Evolutionary conservation across 1,140 invertebrate species (phyloP).

Genomic region (Cotesia vestalis): DNA sequence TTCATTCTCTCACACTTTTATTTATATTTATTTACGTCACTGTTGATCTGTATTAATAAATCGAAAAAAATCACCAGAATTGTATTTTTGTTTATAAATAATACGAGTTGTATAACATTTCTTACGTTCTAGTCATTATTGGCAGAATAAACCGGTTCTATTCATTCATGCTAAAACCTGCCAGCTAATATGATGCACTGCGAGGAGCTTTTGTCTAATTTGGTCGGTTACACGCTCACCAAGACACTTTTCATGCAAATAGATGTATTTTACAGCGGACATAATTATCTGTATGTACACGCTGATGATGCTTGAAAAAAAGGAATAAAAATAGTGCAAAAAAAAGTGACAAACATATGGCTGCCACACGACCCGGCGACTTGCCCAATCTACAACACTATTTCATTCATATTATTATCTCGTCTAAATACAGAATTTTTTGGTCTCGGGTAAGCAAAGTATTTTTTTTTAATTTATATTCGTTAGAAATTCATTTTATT

Average conservation of each 20-base stretch:
- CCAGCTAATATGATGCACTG: too few species aligned
- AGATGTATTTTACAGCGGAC: too few species aligned
- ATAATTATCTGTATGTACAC: neutral
- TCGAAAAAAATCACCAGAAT: too few species aligned
- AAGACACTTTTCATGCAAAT: too few species aligned
- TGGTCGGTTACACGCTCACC: too few species aligned
- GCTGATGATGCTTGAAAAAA: neutral
- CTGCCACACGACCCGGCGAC: constrained; percentile 11
- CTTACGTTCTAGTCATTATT: too few species aligned
- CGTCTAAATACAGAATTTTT: constrained; percentile 1
- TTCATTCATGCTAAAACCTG: too few species aligned
- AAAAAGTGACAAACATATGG: too few species aligned
- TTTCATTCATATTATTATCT: constrained; percentile 50
- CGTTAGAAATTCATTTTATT: neutral
- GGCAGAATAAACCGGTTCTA: too few species aligned
- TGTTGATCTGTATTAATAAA: too few species aligned
- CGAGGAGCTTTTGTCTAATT: neutral
- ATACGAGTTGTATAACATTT: too few species aligned
- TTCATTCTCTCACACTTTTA: neutral
- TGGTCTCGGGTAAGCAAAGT: neutral
- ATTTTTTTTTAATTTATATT: neutral
- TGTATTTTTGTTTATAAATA: too few species aligned
- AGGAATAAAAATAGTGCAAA: neutral
- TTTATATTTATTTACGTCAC: neutral
- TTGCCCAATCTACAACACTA: constrained; percentile 38